A percentile compares a stretch with the other conserved stretches of the same genome.
These are phyloP conservation scores for Lithobates sylvaticus DNA, from an alignment of 2,797 vertebrate species.

Conservation along the genomic window DNA sequence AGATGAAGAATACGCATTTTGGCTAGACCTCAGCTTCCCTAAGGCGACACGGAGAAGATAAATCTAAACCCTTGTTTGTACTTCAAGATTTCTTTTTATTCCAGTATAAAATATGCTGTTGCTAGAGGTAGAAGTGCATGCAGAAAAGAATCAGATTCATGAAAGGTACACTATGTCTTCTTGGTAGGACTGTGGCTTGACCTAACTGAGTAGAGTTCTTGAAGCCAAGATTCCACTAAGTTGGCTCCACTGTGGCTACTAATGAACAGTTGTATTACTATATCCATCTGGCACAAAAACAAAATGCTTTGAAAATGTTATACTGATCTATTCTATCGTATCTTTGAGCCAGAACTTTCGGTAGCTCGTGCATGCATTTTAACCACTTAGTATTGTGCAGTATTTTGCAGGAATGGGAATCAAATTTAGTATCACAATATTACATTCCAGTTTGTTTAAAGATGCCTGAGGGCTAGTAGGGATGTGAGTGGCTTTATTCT, in stretches of 20 bases:
- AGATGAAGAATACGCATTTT: conserved; percentile 39
- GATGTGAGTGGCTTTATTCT: too few species aligned
- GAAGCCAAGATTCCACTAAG: conserved; percentile 34
- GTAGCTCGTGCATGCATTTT: conserved; percentile 17
- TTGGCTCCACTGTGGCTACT: conserved; percentile 46
- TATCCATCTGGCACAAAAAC: conserved; percentile 54
- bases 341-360: neutral
- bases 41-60: conserved; percentile 31
- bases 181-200: conserved; percentile 38
- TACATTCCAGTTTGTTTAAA: neutral
- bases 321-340: conserved; percentile 49
- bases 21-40: conserved; percentile 41
- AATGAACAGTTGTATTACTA: conserved; percentile 47
- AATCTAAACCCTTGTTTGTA: conserved; percentile 34
- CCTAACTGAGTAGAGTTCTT: conserved; percentile 34
- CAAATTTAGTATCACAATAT: neutral
- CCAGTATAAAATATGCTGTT: conserved; percentile 46
- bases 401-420: too few species aligned
- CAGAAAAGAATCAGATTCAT: conserved; percentile 41
- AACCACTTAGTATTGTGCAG: too few species aligned
- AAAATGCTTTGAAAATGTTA: conserved; percentile 33
- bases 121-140: conserved; percentile 52
- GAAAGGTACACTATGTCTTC: conserved; percentile 37
- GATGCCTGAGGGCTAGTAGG: too few species aligned
- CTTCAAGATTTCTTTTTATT: conserved; percentile 26